Evolutionary conservation across 2,797 vertebrate genomes (phyloP).

Genomic region (Monodelphis domestica): DNA sequence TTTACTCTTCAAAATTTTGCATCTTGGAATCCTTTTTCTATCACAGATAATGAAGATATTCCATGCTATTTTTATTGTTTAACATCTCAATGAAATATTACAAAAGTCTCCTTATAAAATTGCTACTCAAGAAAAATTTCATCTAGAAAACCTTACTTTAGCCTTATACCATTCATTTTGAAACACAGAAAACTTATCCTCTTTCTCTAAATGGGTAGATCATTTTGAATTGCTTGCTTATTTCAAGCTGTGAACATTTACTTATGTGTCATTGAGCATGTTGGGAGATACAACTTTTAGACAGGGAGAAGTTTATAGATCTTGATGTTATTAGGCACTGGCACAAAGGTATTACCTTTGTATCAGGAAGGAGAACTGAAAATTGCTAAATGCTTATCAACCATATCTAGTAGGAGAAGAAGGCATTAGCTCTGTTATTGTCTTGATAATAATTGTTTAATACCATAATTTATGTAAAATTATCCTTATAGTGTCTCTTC

Average conservation of each 20-base stretch:
- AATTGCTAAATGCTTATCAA: neutral
- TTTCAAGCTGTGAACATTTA: slow-evolving; percentile 69
- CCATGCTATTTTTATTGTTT: slow-evolving; percentile 41
- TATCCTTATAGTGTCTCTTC: neutral
- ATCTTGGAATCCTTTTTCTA: neutral
- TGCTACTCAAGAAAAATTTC: slow-evolving; percentile 42
- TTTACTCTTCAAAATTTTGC: slow-evolving; percentile 10
- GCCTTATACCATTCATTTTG: slow-evolving; percentile 57
- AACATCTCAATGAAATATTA: slow-evolving; percentile 54
- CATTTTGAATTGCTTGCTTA: slow-evolving; percentile 71
- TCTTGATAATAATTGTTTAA: slow-evolving; percentile 15
- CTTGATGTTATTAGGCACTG: slow-evolving; percentile 46
- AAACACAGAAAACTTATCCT: slow-evolving; percentile 47
- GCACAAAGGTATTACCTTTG: slow-evolving; percentile 30
- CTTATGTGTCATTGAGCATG: slow-evolving; percentile 47
- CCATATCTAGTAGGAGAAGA: neutral
- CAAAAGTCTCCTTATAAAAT: slow-evolving; percentile 33
- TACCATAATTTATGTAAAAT: slow-evolving; percentile 12
- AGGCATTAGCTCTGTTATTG: neutral
- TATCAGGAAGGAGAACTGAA: slow-evolving; percentile 38
- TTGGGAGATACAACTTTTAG: slow-evolving; percentile 41
- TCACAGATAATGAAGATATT: neutral
- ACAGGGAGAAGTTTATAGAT: slow-evolving; percentile 37
- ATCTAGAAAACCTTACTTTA: slow-evolving; percentile 5
- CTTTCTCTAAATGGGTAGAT: slow-evolving; percentile 54